Evolutionary conservation across 2,797 vertebrate species (phyloP), one percentile per base, ranked within the genome.

Genomic region (Schizothorax lantsangensis): DNA sequence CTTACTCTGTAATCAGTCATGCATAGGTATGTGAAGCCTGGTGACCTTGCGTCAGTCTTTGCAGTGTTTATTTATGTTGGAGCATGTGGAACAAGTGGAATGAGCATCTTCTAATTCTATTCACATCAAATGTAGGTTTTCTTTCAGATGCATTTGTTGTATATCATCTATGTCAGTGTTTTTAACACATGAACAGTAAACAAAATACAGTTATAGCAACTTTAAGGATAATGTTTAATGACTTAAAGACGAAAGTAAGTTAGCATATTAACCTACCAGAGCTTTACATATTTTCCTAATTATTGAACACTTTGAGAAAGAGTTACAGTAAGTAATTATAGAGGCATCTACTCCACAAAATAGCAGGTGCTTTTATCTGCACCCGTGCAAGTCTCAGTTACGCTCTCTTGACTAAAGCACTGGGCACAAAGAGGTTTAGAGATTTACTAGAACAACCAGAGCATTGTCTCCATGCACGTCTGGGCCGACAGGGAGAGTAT

Each of bases 381-480:
- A 75, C 15, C 57, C 43, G 12, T 80, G 47, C 33, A 33, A 47
- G 87, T 89, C 90, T 93, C 84, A 59, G 90, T 43, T 94, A 93
- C 94, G 59, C 88, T 90, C 88, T 88, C 33, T 26, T 89, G 88
- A 90, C 89, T 83, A 82, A 88, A 88, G 36, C 66, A 79, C 86
- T 23, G 84, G 85, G 88, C 83, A 88, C 88, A 92, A 91, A 87
- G 88, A 81, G 87, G 73, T 86, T 52, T 86, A 89, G 86, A 92
- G 75, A 84, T 86, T 49, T n/a, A 82, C 68, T n/a, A 49, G 88
- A 92, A 96, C 94, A 96, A 95, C 77, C 36, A 78, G 5, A 12
- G 23, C 91, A 91, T 95, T 96, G 95, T 95, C 84, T 82, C 49
- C 81, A 73, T 64, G 84, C 85, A 71, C 81, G 87, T 86, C 90